A percentile compares a stretch with the other conserved stretches of the same genome.
These are phyloP conservation scores for Galaxias olidus DNA, from an alignment of 2,797 vertebrate species.

Conservation along the genomic window DNA sequence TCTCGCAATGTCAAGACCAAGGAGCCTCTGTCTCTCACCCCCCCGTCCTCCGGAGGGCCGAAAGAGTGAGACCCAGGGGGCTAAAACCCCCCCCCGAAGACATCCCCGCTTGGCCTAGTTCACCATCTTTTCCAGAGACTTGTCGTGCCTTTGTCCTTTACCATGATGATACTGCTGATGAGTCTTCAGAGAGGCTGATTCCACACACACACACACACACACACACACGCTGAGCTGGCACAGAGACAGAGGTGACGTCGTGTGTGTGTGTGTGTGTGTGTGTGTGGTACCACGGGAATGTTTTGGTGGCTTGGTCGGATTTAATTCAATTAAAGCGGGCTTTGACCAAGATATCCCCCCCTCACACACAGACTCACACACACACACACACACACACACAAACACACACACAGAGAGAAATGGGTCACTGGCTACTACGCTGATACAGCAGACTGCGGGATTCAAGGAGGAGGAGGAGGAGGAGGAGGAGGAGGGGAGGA, in stretches of 20 bases:
- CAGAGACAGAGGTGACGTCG: neutral
- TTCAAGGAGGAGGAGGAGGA: no score
- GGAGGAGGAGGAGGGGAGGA: no score
- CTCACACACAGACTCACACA: slow-evolving; percentile 15
- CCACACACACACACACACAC: slow-evolving; percentile 3
- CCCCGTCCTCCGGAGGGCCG: no score
- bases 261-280: neutral
- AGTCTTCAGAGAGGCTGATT: slow-evolving; percentile 39
- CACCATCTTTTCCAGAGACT: slow-evolving; percentile 6
- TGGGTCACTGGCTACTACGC: slow-evolving; percentile 29
- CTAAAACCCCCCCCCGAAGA: no score
- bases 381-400: no score
- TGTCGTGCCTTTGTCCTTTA: slow-evolving; percentile 23
- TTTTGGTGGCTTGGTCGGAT: slow-evolving; percentile 32
- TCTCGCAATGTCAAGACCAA: no score
- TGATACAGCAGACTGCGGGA: neutral
- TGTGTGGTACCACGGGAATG: slow-evolving; percentile 18
- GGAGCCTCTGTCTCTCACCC: no score
- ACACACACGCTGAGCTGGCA: neutral
- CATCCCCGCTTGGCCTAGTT: slow-evolving; percentile 36
- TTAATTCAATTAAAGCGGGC: slow-evolving; percentile 53
- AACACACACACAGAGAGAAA: no score
- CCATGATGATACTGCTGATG: slow-evolving; percentile 26
- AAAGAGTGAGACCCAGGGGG: no score
- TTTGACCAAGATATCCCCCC: slow-evolving; percentile 16